phyloP scores from a whole-genome alignment of 1,140 invertebrate genomes.

The Papilio machaon region DNA sequence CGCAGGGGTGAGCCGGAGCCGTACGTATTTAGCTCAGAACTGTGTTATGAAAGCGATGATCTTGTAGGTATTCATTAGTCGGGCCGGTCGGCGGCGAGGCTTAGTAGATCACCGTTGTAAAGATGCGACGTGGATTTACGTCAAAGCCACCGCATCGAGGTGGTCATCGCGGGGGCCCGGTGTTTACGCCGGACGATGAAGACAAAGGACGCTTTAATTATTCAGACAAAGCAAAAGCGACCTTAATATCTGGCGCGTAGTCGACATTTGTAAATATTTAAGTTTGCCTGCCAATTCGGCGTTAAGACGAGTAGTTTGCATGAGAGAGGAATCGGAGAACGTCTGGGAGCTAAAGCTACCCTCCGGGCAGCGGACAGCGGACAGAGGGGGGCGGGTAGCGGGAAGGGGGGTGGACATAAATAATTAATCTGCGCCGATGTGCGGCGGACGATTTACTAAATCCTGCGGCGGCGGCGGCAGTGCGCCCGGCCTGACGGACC shows the following conservation, averaged over 20 bases:
- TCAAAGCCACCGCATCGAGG: constrained; percentile 75
- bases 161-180: constrained; percentile 77
- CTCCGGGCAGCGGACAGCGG: constrained; percentile 60
- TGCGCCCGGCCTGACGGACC: constrained; percentile 44
- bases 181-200: constrained; percentile 72
- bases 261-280: constrained; percentile 76
- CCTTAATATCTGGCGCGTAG: constrained; percentile 69
- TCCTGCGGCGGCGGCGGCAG: constrained; percentile 59
- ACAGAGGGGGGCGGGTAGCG: background rate
- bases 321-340: constrained; percentile 73
- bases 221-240: constrained; percentile 73
- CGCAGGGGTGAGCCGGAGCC: constrained; percentile 41
- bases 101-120: constrained; percentile 75
- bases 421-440: constrained; percentile 79
- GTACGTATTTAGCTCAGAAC: constrained; percentile 34
- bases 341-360: constrained; percentile 76
- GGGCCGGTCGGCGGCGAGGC: constrained; percentile 53
- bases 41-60: constrained; percentile 48
- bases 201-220: constrained; percentile 79
- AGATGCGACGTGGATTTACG: constrained; percentile 77
- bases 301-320: constrained; percentile 78
- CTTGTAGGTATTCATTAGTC: constrained; percentile 74
- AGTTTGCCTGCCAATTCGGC: constrained; percentile 68
- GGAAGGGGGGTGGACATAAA: constrained; percentile 67
- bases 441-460: constrained; percentile 73